Conservation (phyloP, 2,888 invertebrate genomes). For the Andrena praecox region DNA sequence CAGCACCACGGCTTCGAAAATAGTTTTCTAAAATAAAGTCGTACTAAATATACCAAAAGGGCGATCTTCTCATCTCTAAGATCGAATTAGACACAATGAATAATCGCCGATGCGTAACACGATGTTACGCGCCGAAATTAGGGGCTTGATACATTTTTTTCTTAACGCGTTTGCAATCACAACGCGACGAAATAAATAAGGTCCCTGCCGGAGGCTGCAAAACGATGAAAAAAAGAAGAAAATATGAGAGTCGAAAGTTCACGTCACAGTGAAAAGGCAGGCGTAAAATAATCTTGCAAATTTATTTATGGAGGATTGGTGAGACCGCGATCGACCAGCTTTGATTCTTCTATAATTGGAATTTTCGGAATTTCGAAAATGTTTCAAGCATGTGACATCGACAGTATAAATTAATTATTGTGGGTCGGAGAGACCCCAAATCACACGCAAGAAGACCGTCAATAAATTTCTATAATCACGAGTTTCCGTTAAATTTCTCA, state of each 20-base stretch:
- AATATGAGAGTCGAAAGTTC: neutral
- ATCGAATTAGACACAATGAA: constrained; percentile 55
- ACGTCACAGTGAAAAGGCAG: constrained; percentile 10
- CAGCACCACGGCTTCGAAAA: constrained; percentile 4
- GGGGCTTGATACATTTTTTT: constrained; percentile 6
- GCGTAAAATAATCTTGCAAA: neutral
- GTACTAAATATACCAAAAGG: constrained; percentile 50
- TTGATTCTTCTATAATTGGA: constrained; percentile 23
- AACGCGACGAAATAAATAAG: neutral
- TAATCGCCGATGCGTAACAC: constrained; percentile 39
- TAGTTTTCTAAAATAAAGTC: constrained; percentile 41
- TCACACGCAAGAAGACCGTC: constrained; percentile 4
- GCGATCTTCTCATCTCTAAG: constrained; percentile 35
- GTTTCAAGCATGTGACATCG: neutral
- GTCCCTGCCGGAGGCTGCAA: neutral
- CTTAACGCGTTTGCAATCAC: neutral
- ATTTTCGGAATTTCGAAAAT: constrained; percentile 11
- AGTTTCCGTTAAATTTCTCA: constrained; percentile 23
- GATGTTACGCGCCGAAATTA: constrained; percentile 23
- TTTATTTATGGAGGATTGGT: constrained; percentile 42
- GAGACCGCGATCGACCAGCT: constrained; percentile 14
- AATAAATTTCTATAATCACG: constrained; percentile 28
- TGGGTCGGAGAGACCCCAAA: constrained; percentile 10
- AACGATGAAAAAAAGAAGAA: neutral
- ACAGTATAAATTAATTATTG: constrained; percentile 19